These are phyloP conservation scores for Dendrophyllia cribrosa DNA, from an alignment of 64 coral and sea anemone genomes.

Conservation along the genomic window DNA sequence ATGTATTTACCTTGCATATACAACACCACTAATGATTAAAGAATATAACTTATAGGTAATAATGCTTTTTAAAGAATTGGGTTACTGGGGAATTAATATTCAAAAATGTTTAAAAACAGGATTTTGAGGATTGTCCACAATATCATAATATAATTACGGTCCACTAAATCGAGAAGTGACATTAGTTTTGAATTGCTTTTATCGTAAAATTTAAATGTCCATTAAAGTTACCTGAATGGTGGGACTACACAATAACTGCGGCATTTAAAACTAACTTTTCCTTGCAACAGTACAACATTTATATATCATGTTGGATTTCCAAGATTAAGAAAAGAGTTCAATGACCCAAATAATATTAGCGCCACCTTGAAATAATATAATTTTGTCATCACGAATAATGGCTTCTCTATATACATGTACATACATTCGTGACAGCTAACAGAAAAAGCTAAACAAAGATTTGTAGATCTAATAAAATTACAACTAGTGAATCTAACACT, in stretches of 20 bases:
- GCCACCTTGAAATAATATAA: not conserved
- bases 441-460: not conserved
- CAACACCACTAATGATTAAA: no score
- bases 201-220: not conserved
- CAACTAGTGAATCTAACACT: not conserved
- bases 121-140: not conserved
- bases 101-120: not conserved
- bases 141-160: not conserved
- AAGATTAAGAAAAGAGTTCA: conserved; percentile 6
- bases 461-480: not conserved
- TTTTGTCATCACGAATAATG: not conserved
- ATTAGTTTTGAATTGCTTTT: not conserved
- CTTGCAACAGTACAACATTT: not conserved
- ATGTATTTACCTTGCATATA: no score
- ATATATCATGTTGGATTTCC: not conserved
- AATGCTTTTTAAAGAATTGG: not conserved
- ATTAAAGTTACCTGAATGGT: not conserved
- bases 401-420: not conserved
- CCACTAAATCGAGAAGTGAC: not conserved
- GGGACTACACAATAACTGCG: not conserved
- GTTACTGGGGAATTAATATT: conserved; percentile 1
- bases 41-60: no score
- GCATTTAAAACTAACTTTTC: not conserved
- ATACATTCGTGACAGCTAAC: not conserved
- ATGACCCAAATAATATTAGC: not conserved